Evolutionary conservation across 2,888 invertebrate genomes (phyloP).

Genomic region (Standfussiana lucernea): DNA sequence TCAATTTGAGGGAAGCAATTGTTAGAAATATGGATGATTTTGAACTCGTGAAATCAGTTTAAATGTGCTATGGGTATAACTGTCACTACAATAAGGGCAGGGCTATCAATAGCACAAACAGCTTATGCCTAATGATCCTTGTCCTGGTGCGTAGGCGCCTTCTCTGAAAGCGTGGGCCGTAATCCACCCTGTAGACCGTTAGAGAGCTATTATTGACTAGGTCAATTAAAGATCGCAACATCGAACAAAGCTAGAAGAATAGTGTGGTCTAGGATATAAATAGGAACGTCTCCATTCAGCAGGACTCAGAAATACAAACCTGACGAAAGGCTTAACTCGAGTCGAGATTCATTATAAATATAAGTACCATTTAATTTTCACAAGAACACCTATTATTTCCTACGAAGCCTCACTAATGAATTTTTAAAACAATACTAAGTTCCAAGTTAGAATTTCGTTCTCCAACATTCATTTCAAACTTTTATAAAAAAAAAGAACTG

Average conservation of each 20-base stretch:
- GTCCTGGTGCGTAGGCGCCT: background rate
- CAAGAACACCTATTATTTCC: background rate
- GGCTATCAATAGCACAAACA: background rate
- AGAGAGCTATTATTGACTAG: background rate
- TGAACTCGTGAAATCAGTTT: background rate
- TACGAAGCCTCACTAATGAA: constrained; percentile 19
- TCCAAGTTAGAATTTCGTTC: constrained; percentile 40
- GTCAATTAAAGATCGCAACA: no score
- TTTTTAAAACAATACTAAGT: constrained; percentile 46
- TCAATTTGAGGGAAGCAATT: background rate
- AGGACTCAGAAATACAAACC: background rate
- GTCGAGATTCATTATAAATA: background rate
- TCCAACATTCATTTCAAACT: constrained; percentile 35
- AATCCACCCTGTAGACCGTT: background rate
- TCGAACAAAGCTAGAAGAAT: background rate
- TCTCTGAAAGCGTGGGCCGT: background rate
- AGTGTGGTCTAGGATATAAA: background rate
- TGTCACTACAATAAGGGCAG: background rate
- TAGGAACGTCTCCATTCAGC: background rate
- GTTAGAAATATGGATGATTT: background rate
- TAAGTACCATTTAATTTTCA: background rate
- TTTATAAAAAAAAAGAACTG: constrained; percentile 29
- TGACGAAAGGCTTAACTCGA: background rate
- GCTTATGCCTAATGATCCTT: background rate
- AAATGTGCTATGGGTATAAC: background rate